A percentile compares a stretch with the other conserved stretches of the same genome.
Conservation (phyloP, 2,888 invertebrate species). For the Entomobrya proxima region DNA sequence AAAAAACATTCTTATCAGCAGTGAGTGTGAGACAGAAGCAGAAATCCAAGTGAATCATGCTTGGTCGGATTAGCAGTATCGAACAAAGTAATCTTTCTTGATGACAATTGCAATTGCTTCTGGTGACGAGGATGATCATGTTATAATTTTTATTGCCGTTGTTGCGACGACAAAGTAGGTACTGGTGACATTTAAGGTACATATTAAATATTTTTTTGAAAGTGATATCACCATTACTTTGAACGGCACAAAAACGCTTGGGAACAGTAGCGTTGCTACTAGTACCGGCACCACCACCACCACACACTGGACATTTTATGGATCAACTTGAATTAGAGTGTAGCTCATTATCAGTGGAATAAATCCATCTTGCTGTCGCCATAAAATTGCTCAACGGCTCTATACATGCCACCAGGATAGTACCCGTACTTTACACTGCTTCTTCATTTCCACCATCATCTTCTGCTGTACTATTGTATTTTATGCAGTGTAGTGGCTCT, state of each 20-base stretch:
- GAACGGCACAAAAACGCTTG: no score
- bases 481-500: no score
- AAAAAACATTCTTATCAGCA: no score
- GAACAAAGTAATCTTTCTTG: slow-evolving; percentile 5
- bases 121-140: not conserved
- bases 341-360: slow-evolving; percentile 43
- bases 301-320: slow-evolving; percentile 15
- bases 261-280: not conserved
- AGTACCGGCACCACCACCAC: not conserved
- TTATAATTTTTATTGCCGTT: slow-evolving; percentile 24
- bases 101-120: slow-evolving; percentile 9
- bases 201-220: not conserved
- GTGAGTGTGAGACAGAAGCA: not conserved
- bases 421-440: no score
- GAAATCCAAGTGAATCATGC: not conserved
- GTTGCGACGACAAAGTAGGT: not conserved
- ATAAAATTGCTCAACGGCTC: slow-evolving; percentile 52
- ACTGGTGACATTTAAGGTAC: not conserved
- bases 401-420: no score
- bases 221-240: no score
- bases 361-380: slow-evolving; percentile 54
- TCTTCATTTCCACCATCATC: no score
- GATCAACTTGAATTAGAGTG: slow-evolving; percentile 24
- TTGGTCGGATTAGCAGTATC: slow-evolving; percentile 1
- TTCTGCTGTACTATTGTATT: no score